Evolutionary conservation across 2,797 vertebrate species (phyloP).

Genomic region (Calcarius lapponicus): DNA sequence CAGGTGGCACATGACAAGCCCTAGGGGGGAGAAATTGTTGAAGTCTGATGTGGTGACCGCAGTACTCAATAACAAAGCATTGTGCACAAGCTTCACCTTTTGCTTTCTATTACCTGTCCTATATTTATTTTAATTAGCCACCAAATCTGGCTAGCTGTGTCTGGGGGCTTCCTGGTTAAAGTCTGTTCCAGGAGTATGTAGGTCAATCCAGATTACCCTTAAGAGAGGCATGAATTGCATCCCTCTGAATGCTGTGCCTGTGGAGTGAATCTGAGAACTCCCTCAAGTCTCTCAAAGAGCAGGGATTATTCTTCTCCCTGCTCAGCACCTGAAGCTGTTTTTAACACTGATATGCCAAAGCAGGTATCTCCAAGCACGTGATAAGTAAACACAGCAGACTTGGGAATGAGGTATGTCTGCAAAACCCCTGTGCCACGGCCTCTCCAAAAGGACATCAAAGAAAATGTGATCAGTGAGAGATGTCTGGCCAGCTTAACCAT

Average conservation of each 20-base stretch:
- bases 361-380: neutral
- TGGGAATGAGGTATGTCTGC: neutral
- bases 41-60: neutral
- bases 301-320: neutral
- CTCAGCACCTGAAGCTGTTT: slow-evolving; percentile 16
- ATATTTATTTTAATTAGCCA: neutral
- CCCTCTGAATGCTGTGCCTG: neutral
- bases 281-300: neutral
- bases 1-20: neutral
- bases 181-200: neutral
- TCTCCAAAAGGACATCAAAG: neutral
- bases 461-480: neutral
- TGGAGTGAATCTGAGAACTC: neutral
- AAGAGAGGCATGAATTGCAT: neutral
- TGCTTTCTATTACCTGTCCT: neutral
- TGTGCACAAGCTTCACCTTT: neutral
- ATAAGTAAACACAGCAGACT: neutral
- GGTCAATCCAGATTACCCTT: neutral
- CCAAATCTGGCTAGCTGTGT: neutral
- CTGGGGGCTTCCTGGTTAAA: neutral
- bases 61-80: neutral
- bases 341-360: neutral
- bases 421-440: neutral
- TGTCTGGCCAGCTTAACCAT: neutral
- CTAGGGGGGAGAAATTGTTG: neutral